Conservation (phyloP, 1,140 invertebrate species). For the Gonatopus flavifemur region DNA sequence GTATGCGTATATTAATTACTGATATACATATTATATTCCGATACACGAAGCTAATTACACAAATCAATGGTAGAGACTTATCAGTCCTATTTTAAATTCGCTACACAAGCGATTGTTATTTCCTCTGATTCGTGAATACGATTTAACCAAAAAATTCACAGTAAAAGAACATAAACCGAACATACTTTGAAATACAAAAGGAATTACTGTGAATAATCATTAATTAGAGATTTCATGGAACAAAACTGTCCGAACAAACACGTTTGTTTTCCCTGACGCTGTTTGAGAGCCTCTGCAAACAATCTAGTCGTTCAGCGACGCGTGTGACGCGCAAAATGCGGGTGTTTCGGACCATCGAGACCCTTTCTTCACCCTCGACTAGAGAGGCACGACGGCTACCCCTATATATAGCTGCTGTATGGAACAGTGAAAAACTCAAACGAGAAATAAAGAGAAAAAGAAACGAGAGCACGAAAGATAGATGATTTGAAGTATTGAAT, state of each 20-base stretch:
- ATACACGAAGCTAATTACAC: too few species aligned
- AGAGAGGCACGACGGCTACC: constrained; percentile 12
- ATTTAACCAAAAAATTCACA: too few species aligned
- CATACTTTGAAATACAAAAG: too few species aligned
- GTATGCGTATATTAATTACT: too few species aligned
- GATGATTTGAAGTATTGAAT: constrained; percentile 29
- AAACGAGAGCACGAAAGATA: neutral
- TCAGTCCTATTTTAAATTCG: too few species aligned
- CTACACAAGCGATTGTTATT: too few species aligned
- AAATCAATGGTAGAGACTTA: too few species aligned
- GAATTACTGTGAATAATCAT: neutral
- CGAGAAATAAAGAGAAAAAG: constrained; percentile 3
- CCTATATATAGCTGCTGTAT: too few species aligned
- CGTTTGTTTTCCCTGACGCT: constrained; percentile 24
- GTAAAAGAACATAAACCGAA: too few species aligned
- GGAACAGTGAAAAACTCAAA: constrained; percentile 14
- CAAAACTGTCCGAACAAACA: neutral
- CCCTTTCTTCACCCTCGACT: constrained; percentile 30
- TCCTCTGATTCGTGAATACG: too few species aligned
- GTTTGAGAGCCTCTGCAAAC: constrained; percentile 61
- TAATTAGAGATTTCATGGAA: neutral
- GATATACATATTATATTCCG: too few species aligned
- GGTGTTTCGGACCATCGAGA: constrained; percentile 52
- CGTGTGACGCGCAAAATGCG: constrained; percentile 60
- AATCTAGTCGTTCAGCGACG: constrained; percentile 59